phyloP scores from a whole-genome alignment of 2,797 vertebrate species.

The Eleutherodactylus coqui region DNA sequence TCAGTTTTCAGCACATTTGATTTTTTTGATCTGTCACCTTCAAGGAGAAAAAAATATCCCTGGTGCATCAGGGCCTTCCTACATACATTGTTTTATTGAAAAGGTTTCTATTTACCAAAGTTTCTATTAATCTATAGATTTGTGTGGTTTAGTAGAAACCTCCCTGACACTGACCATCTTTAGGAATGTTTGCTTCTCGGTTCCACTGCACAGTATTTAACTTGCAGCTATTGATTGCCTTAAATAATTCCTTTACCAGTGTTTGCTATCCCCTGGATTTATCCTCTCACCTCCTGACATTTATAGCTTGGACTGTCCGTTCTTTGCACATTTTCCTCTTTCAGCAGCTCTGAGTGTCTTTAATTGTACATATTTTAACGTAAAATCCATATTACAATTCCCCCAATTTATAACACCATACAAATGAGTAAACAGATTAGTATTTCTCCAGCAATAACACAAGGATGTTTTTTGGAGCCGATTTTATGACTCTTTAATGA shows the following conservation, averaged over 20 bases:
- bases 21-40: neutral
- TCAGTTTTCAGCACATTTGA: neutral
- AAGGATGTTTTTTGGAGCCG: conserved; percentile 48
- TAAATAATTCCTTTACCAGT: conserved; percentile 58
- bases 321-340: conserved; percentile 49
- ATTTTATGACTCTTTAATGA: conserved; percentile 58
- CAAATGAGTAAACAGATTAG: conserved; percentile 61
- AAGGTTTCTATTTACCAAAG: neutral
- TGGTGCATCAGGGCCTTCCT: neutral
- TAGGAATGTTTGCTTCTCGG: conserved; percentile 47
- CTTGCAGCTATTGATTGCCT: conserved; percentile 56
- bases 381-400: conserved; percentile 61
- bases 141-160: conserved; percentile 32
- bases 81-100: too few species aligned
- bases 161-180: conserved; percentile 14
- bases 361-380: conserved; percentile 60
- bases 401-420: conserved; percentile 58
- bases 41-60: neutral
- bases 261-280: conserved; percentile 53
- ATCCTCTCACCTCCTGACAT: conserved; percentile 58
- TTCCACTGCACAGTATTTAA: conserved; percentile 58
- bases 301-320: conserved; percentile 50
- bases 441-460: conserved; percentile 52
- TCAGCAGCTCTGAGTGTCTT: conserved; percentile 52
- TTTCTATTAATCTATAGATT: neutral